Evolutionary conservation across 2,113 vertebrate species (phyloP), one percentile per base, ranked within the genome.

Genomic region (Suricata suricatta): DNA sequence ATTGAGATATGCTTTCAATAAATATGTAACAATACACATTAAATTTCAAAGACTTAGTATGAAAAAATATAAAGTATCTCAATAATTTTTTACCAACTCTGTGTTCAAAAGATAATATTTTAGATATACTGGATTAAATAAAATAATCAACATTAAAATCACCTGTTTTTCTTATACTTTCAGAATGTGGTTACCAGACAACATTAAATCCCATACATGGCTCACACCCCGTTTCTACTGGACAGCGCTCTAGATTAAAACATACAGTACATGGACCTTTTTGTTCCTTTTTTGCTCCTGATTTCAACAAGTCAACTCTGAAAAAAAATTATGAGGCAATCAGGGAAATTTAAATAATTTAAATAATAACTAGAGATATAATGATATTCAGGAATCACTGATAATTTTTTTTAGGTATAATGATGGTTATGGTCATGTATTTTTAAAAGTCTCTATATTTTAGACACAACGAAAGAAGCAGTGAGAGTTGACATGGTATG

Each of bases 261-360:
- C 8, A 95, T 41, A 92, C 50, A 85, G 10, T n/a, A 82, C 5
- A 68, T 76, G 31, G 7, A 76, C 63, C 12, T 44, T 76, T 44
- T n/a, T 69, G 23, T 41, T 77, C 23, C 54, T 57, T 38, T 60
- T 89, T 31, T 85, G 38, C 50, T 52, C 47, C 38, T 74, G 35
- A 89, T 17, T 82, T 86, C 29, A 95, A 95, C 33, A 94, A 97
- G 47, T 16, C 35, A 92, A 71, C 54, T 81, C 41, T 76, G 15
- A 81, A 54, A 83, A 54, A 88, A 68, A 85, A 35, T 27, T 31
- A 93, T 14, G 64, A 89, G 84, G 74, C 41, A 47, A 90, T 41
- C 44, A 77, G 47, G 23, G 15, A 85, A 80, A 90, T 81, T 69
- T 86, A 85, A 95, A 89, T 64, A 84, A 90, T 74, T 86, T 85